Evolutionary conservation across 2,888 invertebrate genomes (phyloP), one percentile per base, ranked within the genome.

Genomic region (Drosophila peninsularis): DNA sequence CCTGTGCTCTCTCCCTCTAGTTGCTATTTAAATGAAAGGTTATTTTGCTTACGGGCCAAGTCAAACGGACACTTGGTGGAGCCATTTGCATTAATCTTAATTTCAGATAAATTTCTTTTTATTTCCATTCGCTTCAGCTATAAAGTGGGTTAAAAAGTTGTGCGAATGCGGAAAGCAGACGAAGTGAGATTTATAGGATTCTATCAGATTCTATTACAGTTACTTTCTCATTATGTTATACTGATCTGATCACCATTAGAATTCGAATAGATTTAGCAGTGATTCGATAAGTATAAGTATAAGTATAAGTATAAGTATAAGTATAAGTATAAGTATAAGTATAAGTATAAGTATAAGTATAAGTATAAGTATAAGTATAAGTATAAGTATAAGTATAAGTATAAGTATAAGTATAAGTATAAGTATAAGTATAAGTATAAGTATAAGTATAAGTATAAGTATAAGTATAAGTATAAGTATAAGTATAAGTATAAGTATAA

Each of bases 1-100:
- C 1, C 11, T 39, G 37, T 17, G 2, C n/a, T 42, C 36, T 50
- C 11, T 5, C 27, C 11, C 14, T 10, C 19, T 47, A 10, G 10
- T 49, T 9, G 47, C 44, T n/a, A 62, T 78, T 75, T 53, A 44
- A 82, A 44, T 45, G 11, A 62, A 66, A 58, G 14, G 36, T 27
- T 41, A 24, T 57, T 58, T 62, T 50, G 37, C 63, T 45, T 41
- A 53, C n/a, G 34, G 30, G 19, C 42, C 21, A 55, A 69, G 36
- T 58, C 54, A 27, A 56, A 27, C 27, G 30, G 30, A 57, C 30
- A 50, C 41, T 65, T 49, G 39, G 1, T 17, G 11, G 4, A 41
- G 24, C 37, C 50, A 62, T 62, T 69, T 55, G 27, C 47, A 56
- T 44, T 49, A 50, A 44, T 24, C 37, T 56, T 0, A 27, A 39